These are phyloP conservation scores for Hipposideros larvatus DNA, from an alignment of 2,797 vertebrate genomes.

Conservation along the genomic window DNA sequence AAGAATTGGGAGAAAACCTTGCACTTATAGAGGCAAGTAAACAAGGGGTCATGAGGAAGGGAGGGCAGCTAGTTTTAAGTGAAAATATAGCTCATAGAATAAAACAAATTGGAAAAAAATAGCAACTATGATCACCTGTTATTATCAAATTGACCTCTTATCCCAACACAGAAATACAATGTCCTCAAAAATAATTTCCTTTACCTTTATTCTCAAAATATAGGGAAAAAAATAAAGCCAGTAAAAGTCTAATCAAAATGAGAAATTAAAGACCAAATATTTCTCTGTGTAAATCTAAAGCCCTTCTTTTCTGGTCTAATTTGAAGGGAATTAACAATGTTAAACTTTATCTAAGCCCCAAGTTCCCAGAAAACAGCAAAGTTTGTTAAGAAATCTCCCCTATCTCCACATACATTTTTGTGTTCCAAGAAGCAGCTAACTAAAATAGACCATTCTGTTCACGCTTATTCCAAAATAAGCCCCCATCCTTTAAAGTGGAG, in stretches of 20 bases:
- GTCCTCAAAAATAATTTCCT: not conserved
- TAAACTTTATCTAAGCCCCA: conserved; percentile 5
- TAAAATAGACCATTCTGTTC: not conserved
- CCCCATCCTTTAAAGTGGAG: not conserved
- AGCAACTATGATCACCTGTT: not conserved
- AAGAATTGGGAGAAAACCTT: not conserved
- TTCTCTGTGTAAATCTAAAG: conserved; percentile 9
- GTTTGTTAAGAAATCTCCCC: not conserved
- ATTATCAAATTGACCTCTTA: not conserved
- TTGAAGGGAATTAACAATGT: not conserved
- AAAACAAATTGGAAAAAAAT: not conserved
- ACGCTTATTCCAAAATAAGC: not conserved
- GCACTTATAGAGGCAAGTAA: not conserved
- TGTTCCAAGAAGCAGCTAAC: not conserved
- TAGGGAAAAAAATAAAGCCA: not conserved
- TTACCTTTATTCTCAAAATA: not conserved
- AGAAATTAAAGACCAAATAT: conserved; percentile 29
- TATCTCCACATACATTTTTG: not conserved
- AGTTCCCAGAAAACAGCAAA: conserved; percentile 23
- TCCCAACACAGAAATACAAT: not conserved
- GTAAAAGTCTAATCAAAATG: not conserved
- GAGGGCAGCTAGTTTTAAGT: not conserved
- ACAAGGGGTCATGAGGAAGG: not conserved
- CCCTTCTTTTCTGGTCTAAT: conserved; percentile 10
- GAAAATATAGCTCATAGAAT: not conserved